Evolutionary conservation across 2,797 vertebrate species (phyloP).

Genomic region (Lycodopsis pacificus): DNA sequence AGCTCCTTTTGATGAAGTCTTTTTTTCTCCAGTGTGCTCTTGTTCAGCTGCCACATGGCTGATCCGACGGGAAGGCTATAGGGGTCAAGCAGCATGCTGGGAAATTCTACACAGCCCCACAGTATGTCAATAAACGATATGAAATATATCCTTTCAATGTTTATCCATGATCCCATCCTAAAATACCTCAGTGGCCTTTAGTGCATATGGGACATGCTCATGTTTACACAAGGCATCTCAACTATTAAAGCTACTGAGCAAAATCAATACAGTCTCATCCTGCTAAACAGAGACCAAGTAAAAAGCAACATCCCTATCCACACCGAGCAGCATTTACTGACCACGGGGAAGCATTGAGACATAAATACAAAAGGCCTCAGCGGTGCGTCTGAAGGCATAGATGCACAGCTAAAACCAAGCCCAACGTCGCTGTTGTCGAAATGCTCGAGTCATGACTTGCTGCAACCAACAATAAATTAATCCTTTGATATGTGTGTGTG

Average conservation of each 20-base stretch:
- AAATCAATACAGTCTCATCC: slow-evolving; percentile 62
- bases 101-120: slow-evolving; percentile 16
- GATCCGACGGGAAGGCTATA: slow-evolving; percentile 19
- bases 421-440: slow-evolving; percentile 8
- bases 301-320: slow-evolving; percentile 45
- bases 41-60: slow-evolving; percentile 29
- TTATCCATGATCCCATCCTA: slow-evolving; percentile 37
- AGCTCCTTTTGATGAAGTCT: slow-evolving; percentile 25
- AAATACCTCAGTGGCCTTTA: slow-evolving; percentile 48
- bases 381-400: neutral
- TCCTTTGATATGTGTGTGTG: slow-evolving; percentile 5
- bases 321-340: slow-evolving; percentile 36
- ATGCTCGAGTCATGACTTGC: slow-evolving; percentile 49
- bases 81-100: slow-evolving; percentile 26
- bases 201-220: slow-evolving; percentile 41
- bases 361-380: slow-evolving; percentile 36
- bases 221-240: slow-evolving; percentile 56
- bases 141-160: slow-evolving; percentile 43
- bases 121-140: slow-evolving; percentile 18
- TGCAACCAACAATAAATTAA: slow-evolving; percentile 38
- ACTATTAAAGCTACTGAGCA: slow-evolving; percentile 51
- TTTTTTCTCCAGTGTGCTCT: slow-evolving; percentile 13
- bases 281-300: slow-evolving; percentile 54
- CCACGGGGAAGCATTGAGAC: slow-evolving; percentile 33
- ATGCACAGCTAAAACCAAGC: slow-evolving; percentile 10